Evolutionary conservation across 2,888 invertebrate species (phyloP), one percentile per base, ranked within the genome.

Genomic region (Orthosia incerta): DNA sequence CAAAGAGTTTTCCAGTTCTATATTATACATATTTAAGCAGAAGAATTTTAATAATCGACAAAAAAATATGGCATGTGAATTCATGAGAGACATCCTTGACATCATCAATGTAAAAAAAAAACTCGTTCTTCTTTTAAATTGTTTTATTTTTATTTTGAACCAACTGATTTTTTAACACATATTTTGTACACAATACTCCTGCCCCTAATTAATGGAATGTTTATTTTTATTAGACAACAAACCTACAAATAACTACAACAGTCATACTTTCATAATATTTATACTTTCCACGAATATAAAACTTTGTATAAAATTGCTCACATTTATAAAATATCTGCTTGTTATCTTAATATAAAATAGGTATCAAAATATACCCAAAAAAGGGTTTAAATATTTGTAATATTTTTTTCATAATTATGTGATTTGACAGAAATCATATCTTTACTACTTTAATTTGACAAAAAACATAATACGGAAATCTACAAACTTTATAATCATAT

Each of bases 181-280:
- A 11, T 26, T 59, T 45, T 77, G 5, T 57, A 71, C 46, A 62
- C 5, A 62, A 51, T 46, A 56, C n/a, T 61, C 20, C 4, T 7
- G 50, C 46, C 26, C 59, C 51, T 61, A 48, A 53, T 20, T 53
- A 63, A 72, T 64, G 76, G 76, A 76, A 76, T 76, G 76, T 79
- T 31, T 26, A 5, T 48, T 78, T 78, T 60, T 48, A 67, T 9
- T 1, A 39, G 39, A 1, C 7, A 68, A n/a, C 31, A 23, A 13
- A 59, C 9, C 20, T 46, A 61, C 20, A 39, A 39, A 39, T 39
- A 9, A 9, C n/a, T 66, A 66, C 66, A n/a, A 57, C 45, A 66
- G 23, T 39, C 23, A 57, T 45, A 20, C n/a, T 45, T 48, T 23
- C 13, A 16, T 48, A 23, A 7, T 45, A 55, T 62, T 39, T 4